Evolutionary conservation across 1,140 invertebrate genomes (phyloP).

Genomic region (Bombus huntii): DNA sequence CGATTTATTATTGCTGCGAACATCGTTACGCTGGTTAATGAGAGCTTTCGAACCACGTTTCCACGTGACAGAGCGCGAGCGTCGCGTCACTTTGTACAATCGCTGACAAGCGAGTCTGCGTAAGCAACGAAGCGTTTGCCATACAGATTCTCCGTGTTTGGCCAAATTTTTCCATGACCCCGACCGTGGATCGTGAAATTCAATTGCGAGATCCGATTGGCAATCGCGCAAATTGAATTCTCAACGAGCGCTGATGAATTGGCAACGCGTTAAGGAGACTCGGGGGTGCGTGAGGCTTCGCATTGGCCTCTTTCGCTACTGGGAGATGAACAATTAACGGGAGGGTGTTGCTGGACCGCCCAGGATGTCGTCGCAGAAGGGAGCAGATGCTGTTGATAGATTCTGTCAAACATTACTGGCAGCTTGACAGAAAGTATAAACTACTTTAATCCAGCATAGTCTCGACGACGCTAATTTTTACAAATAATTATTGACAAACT

Average conservation of each 20-base stretch:
- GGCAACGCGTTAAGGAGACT: constrained; percentile 73
- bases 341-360: constrained; percentile 75
- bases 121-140: background rate
- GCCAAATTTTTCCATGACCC: background rate
- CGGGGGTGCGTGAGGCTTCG: constrained; percentile 61
- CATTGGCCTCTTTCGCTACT: constrained; percentile 76
- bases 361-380: constrained; percentile 75
- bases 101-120: background rate
- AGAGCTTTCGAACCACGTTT: constrained; percentile 29
- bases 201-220: constrained; percentile 76
- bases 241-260: constrained; percentile 62
- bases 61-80: background rate
- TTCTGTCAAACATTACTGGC: constrained; percentile 70
- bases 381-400: constrained; percentile 58
- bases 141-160: background rate
- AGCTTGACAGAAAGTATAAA: background rate
- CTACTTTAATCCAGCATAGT: background rate
- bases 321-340: constrained; percentile 83
- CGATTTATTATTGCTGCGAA: constrained; percentile 67
- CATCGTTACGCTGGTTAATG: constrained; percentile 54
- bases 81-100: too few relatives aligned
- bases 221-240: constrained; percentile 79
- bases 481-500: background rate
- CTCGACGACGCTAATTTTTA: background rate
- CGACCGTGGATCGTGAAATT: constrained; percentile 57